phyloP scores from a whole-genome alignment of 2,113 vertebrate genomes.

The Panthera tigris region DNA sequence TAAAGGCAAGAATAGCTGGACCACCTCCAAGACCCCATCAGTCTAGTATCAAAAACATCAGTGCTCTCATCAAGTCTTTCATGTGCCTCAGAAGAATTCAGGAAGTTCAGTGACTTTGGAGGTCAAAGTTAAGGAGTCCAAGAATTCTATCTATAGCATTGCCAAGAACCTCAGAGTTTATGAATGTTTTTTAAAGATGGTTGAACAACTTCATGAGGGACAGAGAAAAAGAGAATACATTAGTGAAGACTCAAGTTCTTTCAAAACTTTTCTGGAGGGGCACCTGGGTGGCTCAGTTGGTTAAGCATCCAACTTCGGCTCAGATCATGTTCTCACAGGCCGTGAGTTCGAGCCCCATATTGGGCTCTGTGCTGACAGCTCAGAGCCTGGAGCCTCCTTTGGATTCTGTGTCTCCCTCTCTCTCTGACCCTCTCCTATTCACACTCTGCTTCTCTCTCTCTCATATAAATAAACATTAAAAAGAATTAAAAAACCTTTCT shows the following conservation, averaged over 20 bases:
- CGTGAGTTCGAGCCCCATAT: too few relatives aligned
- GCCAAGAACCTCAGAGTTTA: conserved; percentile 42
- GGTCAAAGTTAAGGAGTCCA: conserved; percentile 41
- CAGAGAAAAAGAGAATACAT: background rate
- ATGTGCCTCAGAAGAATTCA: background rate
- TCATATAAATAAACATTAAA: too few relatives aligned
- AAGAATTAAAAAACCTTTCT: background rate
- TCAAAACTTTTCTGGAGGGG: background rate
- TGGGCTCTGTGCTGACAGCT: too few relatives aligned
- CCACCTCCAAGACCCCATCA: background rate
- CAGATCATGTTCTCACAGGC: too few relatives aligned
- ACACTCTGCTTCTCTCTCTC: too few relatives aligned
- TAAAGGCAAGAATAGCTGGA: background rate
- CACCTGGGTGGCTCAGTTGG: too few relatives aligned
- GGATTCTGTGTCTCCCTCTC: too few relatives aligned
- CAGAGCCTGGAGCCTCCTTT: too few relatives aligned
- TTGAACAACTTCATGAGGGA: background rate
- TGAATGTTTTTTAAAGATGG: background rate
- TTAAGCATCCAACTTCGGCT: too few relatives aligned
- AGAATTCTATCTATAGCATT: conserved; percentile 25
- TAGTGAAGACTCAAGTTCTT: background rate
- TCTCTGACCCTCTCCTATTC: too few relatives aligned
- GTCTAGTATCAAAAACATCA: background rate
- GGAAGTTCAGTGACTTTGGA: conserved; percentile 28
- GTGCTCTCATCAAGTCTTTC: background rate